Conservation (phyloP, 2,113 vertebrate genomes). For the Canis aureus region DNA sequence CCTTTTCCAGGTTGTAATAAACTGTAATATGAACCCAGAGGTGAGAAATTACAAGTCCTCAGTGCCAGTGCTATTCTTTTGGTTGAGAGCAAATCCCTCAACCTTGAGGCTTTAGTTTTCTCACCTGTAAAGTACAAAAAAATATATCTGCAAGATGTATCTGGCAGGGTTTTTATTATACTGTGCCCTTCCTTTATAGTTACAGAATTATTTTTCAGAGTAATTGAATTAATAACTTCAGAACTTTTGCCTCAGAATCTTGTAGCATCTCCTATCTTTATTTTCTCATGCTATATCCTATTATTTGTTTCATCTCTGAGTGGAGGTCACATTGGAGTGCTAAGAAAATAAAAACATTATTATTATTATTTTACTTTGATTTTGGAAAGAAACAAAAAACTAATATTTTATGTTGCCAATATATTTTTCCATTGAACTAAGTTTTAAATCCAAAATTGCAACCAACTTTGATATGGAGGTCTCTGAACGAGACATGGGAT, state of each 20-base stretch:
- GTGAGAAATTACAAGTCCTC: background rate
- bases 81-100: background rate
- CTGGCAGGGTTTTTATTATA: background rate
- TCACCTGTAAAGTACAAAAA: background rate
- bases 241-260: conserved; percentile 23
- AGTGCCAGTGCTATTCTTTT: background rate
- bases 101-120: background rate
- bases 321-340: background rate
- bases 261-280: background rate
- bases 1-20: conserved; percentile 30
- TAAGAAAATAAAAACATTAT: background rate
- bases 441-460: background rate
- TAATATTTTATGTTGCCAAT: background rate
- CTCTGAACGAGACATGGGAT: background rate
- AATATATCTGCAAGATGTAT: background rate
- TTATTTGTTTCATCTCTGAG: background rate
- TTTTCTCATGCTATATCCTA: background rate
- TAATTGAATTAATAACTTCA: background rate
- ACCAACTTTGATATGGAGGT: background rate
- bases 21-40: background rate
- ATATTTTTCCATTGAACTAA: background rate
- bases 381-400: conserved; percentile 7
- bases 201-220: background rate
- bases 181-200: background rate
- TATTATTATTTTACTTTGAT: background rate